Evolutionary conservation across 2,888 invertebrate genomes (phyloP).

Genomic region (Alitta virens): DNA sequence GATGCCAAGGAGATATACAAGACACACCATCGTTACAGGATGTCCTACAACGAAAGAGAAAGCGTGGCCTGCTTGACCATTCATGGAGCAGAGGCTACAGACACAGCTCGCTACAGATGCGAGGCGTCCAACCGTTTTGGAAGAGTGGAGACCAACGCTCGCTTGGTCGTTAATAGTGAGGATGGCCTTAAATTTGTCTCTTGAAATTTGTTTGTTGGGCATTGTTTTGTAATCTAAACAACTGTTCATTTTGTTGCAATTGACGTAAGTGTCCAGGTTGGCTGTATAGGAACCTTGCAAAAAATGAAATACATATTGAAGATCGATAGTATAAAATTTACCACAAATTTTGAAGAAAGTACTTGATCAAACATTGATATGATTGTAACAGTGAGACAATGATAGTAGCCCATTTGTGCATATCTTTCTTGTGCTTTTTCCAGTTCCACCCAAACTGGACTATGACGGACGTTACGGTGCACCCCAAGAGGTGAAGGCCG

Average conservation of each 20-base stretch:
- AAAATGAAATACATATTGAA: no score
- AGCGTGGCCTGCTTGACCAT: constrained; percentile 67
- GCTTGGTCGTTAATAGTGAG: constrained; percentile 30
- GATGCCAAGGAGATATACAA: constrained; percentile 36
- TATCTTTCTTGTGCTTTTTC: no score
- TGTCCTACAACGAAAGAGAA: constrained; percentile 22
- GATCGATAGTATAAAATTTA: no score
- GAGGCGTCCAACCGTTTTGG: constrained; percentile 32
- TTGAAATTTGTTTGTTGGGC: background rate
- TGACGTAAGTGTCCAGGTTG: no score
- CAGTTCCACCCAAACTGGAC: constrained; percentile 30
- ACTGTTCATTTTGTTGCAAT: no score
- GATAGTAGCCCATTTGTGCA: no score
- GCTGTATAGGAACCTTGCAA: no score
- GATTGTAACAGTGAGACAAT: no score
- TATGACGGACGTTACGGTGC: constrained; percentile 20
- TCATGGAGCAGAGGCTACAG: constrained; percentile 61
- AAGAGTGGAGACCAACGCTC: constrained; percentile 27
- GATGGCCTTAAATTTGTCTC: background rate
- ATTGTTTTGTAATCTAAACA: background rate
- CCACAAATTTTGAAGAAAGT: no score
- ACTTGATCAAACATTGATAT: no score
- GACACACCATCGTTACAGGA: constrained; percentile 19
- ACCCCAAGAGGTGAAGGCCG: constrained; percentile 29
- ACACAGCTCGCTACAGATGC: constrained; percentile 34